These are phyloP conservation scores for Amphiprion ocellaris DNA, from an alignment of 2,113 vertebrate species.

Conservation along the genomic window DNA sequence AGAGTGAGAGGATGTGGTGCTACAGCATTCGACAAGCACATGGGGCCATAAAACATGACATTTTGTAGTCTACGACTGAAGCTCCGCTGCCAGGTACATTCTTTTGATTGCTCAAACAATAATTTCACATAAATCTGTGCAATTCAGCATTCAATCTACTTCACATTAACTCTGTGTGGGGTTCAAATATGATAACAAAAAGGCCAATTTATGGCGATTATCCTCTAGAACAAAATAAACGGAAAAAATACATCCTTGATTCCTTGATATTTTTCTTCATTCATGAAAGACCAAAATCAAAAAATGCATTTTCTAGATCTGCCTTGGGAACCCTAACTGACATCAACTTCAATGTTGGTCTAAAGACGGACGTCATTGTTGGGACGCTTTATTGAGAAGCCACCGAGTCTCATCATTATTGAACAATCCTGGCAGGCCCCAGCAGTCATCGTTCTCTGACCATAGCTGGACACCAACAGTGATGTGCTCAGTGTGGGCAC, in stretches of 20 bases:
- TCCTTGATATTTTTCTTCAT: constrained; percentile 8
- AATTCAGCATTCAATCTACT: background rate
- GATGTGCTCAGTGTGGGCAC: constrained; percentile 39
- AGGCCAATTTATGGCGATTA: background rate
- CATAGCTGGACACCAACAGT: constrained; percentile 58
- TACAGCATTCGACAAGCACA: background rate
- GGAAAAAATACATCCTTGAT: background rate
- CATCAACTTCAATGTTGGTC: constrained; percentile 31
- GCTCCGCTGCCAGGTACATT: background rate
- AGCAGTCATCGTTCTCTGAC: constrained; percentile 50
- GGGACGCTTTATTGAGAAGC: constrained; percentile 51
- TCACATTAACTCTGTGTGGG: background rate
- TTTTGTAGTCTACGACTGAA: background rate
- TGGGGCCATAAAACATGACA: background rate
- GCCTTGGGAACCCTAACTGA: constrained; percentile 35
- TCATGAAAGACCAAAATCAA: constrained; percentile 7
- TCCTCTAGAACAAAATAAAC: background rate
- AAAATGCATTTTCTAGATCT: constrained; percentile 14
- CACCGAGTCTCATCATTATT: constrained; percentile 62
- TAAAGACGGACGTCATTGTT: constrained; percentile 48
- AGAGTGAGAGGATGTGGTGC: background rate
- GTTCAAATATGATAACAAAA: background rate
- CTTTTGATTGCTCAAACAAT: background rate
- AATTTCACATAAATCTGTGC: background rate
- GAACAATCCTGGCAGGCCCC: constrained; percentile 56